Evolutionary conservation across 2,888 invertebrate species (phyloP).

Genomic region (Tetragonula carbonaria): DNA sequence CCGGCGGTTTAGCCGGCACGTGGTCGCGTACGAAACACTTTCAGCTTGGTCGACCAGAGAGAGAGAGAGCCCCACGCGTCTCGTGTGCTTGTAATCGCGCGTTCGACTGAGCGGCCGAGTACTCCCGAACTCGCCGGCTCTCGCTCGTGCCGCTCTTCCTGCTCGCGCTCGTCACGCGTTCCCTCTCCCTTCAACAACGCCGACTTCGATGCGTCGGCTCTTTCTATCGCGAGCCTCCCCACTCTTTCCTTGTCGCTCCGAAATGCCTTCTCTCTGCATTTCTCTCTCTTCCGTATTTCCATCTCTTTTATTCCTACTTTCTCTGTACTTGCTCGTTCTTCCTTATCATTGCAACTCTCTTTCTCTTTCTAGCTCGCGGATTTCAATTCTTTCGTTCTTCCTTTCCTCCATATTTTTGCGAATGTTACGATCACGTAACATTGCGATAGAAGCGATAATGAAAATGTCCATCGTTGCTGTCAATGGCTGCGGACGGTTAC

Average conservation of each 20-base stretch:
- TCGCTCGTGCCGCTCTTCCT: constrained; percentile 66
- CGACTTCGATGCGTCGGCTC: background rate
- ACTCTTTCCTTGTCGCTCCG: constrained; percentile 23
- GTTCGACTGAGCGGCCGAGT: constrained; percentile 78
- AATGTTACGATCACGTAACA: constrained; percentile 6
- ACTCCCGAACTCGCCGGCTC: constrained; percentile 69
- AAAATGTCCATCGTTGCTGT: too few relatives aligned
- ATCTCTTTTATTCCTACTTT: constrained; percentile 47
- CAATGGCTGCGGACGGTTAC: background rate
- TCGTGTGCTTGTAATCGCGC: constrained; percentile 82
- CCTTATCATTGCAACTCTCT: constrained; percentile 21
- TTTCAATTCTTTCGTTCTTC: background rate
- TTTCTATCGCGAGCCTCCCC: background rate
- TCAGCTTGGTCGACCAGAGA: constrained; percentile 59
- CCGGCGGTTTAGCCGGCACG: constrained; percentile 68
- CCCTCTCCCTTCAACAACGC: constrained; percentile 63
- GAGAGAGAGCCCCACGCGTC: constrained; percentile 74
- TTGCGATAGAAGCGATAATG: background rate
- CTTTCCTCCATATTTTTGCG: constrained; percentile 3
- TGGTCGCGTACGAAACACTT: constrained; percentile 74
- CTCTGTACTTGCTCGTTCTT: constrained; percentile 38
- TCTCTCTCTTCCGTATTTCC: constrained; percentile 9
- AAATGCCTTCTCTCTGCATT: constrained; percentile 12
- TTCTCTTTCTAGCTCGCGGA: constrained; percentile 1
- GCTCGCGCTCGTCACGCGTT: constrained; percentile 63